Evolutionary conservation across 92 coral and sea anemone genomes (phyloP).

Genomic region (Pocillopora meandrina): DNA sequence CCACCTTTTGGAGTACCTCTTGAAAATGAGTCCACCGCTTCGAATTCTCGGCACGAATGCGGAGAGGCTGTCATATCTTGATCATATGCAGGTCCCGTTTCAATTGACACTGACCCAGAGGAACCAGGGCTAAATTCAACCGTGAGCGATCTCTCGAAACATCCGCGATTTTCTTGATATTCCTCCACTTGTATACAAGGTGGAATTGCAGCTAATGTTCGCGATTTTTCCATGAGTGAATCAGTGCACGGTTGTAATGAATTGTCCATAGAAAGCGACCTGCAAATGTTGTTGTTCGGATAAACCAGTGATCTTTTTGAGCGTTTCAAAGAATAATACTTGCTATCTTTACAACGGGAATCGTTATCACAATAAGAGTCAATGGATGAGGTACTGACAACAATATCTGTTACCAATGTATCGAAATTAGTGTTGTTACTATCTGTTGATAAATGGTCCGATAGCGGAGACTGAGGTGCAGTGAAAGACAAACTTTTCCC

Average conservation of each 20-base stretch:
- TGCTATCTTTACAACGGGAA: slow-evolving; percentile 24
- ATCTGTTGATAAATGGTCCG: slow-evolving; percentile 29
- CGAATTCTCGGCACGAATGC: background rate
- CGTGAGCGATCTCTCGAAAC: slow-evolving; percentile 26
- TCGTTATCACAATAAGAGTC: slow-evolving; percentile 57
- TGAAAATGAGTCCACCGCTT: background rate
- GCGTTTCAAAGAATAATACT: slow-evolving; percentile 79
- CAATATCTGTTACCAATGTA: slow-evolving; percentile 44
- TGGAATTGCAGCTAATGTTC: slow-evolving; percentile 53
- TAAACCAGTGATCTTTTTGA: slow-evolving; percentile 72
- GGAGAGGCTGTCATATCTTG: slow-evolving; percentile 22
- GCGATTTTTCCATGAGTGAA: slow-evolving; percentile 54
- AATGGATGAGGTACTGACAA: slow-evolving; percentile 48
- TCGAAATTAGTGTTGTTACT: slow-evolving; percentile 32
- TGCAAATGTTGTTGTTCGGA: slow-evolving; percentile 42
- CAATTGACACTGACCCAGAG: slow-evolving; percentile 22
- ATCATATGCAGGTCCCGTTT: background rate
- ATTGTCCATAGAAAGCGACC: slow-evolving; percentile 35
- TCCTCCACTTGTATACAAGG: slow-evolving; percentile 51
- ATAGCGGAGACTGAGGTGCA: slow-evolving; percentile 5
- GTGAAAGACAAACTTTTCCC: slow-evolving; percentile 54
- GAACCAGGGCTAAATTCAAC: slow-evolving; percentile 41
- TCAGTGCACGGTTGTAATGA: slow-evolving; percentile 27
- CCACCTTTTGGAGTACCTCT: slow-evolving; percentile 20
- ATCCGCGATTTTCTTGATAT: slow-evolving; percentile 35